A percentile compares a stretch with the other conserved stretches of the same genome.
Conservation (phyloP, 2,888 invertebrate genomes). For the Troides aeacus region DNA sequence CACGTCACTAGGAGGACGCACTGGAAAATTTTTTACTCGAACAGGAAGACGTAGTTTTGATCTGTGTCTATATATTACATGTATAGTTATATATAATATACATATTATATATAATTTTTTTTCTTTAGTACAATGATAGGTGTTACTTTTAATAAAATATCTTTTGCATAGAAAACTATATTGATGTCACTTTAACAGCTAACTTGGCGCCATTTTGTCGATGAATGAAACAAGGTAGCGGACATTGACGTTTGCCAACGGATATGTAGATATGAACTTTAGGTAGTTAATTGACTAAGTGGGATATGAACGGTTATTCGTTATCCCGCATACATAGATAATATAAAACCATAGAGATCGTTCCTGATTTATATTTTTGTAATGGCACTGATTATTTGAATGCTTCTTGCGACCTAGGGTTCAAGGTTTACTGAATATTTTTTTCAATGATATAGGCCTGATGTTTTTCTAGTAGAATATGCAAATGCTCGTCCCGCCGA, state of each 20-base stretch:
- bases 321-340: constrained; percentile 41
- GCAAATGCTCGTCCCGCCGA: no score
- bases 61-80: no score
- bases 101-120: no score
- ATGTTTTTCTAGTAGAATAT: no score
- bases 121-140: no score
- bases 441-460: no score
- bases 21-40: no score
- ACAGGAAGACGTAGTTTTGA: no score
- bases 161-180: not conserved
- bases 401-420: no score
- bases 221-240: constrained; percentile 6
- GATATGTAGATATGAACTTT: constrained; percentile 23
- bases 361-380: constrained; percentile 43
- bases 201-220: constrained; percentile 12
- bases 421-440: no score
- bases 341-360: constrained; percentile 48
- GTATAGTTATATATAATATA: no score
- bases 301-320: constrained; percentile 47
- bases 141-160: constrained; percentile 1
- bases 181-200: not conserved
- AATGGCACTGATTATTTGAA: constrained; percentile 12
- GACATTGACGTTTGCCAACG: constrained; percentile 17
- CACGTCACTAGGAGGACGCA: no score
- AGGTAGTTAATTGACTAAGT: constrained; percentile 37